phyloP scores from a whole-genome alignment of 1,140 invertebrate species.

The Calephelis nemesis region DNA sequence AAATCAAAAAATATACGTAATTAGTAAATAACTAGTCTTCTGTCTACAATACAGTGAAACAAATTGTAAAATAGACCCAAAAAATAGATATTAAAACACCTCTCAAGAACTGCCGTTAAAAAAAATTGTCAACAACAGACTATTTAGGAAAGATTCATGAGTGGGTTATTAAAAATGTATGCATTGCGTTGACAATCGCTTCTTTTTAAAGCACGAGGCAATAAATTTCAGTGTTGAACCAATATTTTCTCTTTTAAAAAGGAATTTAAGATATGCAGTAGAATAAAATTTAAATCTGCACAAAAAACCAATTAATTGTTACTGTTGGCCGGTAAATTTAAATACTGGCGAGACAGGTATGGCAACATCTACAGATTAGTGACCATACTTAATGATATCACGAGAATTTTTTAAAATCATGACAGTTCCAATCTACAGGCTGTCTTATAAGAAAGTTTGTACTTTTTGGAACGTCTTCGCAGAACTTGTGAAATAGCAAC shows the following conservation, averaged over 20 bases:
- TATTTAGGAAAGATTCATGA: background rate
- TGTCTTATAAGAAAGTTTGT: constrained; percentile 10
- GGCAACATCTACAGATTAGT: background rate
- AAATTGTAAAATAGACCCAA: no score
- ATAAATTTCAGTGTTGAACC: no score
- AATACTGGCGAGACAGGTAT: constrained; percentile 12
- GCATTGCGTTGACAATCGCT: no score
- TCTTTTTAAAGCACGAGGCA: no score
- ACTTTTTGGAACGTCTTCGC: no score
- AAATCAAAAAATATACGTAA: no score
- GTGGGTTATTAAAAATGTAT: constrained; percentile 2
- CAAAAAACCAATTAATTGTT: constrained; percentile 15
- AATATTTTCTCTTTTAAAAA: no score
- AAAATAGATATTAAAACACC: no score
- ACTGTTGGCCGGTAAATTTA: constrained; percentile 18
- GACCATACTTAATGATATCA: constrained; percentile 4
- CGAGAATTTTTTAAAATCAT: constrained; percentile 14
- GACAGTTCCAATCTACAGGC: background rate
- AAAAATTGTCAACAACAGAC: background rate
- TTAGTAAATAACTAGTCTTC: no score
- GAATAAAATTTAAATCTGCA: constrained; percentile 4
- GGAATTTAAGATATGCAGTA: background rate
- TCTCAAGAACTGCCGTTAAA: no score
- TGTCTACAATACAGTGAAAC: no score
- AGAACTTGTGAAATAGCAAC: no score